These are phyloP conservation scores for Gnatocerus cornutus DNA, from an alignment of 2,888 invertebrate species.

Conservation along the genomic window DNA sequence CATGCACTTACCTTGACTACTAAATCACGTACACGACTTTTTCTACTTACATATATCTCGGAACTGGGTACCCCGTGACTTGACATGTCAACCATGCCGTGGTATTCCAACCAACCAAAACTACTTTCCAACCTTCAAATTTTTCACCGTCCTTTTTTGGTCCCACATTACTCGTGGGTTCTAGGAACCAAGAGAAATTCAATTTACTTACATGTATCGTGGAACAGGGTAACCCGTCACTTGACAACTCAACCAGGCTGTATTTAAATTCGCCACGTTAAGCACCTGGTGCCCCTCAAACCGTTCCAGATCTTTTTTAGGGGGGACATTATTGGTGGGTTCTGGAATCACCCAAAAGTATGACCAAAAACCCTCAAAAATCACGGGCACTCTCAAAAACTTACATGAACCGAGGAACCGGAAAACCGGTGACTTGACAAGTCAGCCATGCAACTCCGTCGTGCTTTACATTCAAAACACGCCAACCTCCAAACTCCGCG, in stretches of 20 bases:
- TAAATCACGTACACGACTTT: too few relatives aligned
- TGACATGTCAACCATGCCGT: conserved; percentile 78
- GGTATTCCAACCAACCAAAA: conserved; percentile 72
- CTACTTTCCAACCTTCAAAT: conserved; percentile 74
- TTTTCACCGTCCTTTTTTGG: conserved; percentile 76
- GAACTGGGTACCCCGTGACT: conserved; percentile 74
- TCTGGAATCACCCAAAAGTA: conserved; percentile 61
- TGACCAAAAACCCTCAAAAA: not conserved
- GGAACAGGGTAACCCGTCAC: conserved; percentile 75
- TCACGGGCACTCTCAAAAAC: conserved; percentile 61
- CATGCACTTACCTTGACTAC: conserved; percentile 50
- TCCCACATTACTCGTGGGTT: conserved; percentile 76
- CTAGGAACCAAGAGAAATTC: conserved; percentile 52
- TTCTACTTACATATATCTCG: conserved; percentile 55
- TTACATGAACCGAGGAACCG: conserved; percentile 82
- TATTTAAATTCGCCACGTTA: conserved; percentile 72
- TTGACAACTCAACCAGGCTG: conserved; percentile 79
- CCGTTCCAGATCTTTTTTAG: conserved; percentile 77
- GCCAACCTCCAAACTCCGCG: conserved; percentile 74
- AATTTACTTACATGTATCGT: conserved; percentile 71
- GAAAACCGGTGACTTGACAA: conserved; percentile 81
- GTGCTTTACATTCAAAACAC: conserved; percentile 74
- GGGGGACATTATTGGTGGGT: conserved; percentile 78
- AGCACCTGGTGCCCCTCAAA: conserved; percentile 76
- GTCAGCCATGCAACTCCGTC: conserved; percentile 76